Evolutionary conservation across 2,888 invertebrate species (phyloP).

Genomic region (Agrochola circellaris): DNA sequence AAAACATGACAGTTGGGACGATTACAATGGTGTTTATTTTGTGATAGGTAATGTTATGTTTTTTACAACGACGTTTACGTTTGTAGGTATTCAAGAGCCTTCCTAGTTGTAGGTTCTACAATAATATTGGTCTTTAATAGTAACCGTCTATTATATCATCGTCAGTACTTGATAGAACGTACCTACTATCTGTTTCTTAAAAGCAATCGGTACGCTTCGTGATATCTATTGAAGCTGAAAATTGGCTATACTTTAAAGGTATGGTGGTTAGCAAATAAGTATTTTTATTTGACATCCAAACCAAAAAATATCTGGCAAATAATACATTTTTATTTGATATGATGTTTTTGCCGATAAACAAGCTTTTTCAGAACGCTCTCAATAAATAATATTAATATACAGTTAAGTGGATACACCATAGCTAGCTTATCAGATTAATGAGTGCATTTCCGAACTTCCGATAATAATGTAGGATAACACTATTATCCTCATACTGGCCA

Average conservation of each 20-base stretch:
- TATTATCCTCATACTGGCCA: background rate
- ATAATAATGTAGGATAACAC: background rate
- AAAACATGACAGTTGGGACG: background rate
- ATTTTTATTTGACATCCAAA: too few species aligned
- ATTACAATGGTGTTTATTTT: constrained; percentile 35
- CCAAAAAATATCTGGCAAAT: too few species aligned
- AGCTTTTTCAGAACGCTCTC: background rate
- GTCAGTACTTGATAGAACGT: background rate
- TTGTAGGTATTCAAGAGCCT: constrained; percentile 2
- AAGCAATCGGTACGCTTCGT: background rate
- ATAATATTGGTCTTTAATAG: constrained; percentile 17
- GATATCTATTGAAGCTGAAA: background rate
- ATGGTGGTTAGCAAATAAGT: too few species aligned
- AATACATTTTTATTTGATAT: too few species aligned
- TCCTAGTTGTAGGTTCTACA: background rate
- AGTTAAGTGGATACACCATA: background rate
- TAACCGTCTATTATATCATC: constrained; percentile 14
- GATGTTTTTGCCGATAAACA: background rate
- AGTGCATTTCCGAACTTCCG: background rate
- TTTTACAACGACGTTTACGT: constrained; percentile 11
- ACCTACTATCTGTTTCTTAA: background rate
- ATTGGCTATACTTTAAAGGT: background rate
- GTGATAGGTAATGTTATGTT: constrained; percentile 2
- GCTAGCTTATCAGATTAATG: background rate
- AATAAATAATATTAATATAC: background rate